Conservation (phyloP, 2,113 vertebrate species). For the Tetrax tetrax region DNA sequence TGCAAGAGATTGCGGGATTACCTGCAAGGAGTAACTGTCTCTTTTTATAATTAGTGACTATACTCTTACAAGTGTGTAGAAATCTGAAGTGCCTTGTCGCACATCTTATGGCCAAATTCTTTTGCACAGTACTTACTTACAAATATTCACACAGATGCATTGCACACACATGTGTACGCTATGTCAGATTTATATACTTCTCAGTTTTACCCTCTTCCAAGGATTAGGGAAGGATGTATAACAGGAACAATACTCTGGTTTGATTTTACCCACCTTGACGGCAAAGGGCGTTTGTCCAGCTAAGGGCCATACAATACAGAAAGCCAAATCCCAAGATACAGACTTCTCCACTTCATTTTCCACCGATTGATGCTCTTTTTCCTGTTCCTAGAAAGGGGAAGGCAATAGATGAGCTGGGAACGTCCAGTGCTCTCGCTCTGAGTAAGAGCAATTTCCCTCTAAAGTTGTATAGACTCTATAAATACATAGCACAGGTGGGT, state of each 20-base stretch:
- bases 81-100: background rate
- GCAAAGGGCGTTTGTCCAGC: background rate
- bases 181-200: background rate
- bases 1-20: background rate
- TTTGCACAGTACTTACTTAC: background rate
- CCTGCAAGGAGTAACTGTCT: no score
- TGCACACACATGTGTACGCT: rapidly evolving
- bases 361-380: no score
- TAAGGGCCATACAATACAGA: background rate
- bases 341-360: background rate
- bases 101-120: background rate
- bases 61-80: rapidly evolving
- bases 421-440: background rate
- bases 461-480: background rate
- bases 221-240: background rate
- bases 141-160: background rate
- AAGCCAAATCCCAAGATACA: background rate
- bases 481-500: background rate
- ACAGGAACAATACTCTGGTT: background rate
- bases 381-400: background rate
- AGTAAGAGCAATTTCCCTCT: background rate
- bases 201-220: background rate
- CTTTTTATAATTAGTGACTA: background rate
- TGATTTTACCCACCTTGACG: background rate
- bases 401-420: background rate